A percentile compares a stretch with the other conserved stretches of the same genome.
phyloP scores from a whole-genome alignment of 2,888 invertebrate species.

The Scelioninae gen. 2 region DNA sequence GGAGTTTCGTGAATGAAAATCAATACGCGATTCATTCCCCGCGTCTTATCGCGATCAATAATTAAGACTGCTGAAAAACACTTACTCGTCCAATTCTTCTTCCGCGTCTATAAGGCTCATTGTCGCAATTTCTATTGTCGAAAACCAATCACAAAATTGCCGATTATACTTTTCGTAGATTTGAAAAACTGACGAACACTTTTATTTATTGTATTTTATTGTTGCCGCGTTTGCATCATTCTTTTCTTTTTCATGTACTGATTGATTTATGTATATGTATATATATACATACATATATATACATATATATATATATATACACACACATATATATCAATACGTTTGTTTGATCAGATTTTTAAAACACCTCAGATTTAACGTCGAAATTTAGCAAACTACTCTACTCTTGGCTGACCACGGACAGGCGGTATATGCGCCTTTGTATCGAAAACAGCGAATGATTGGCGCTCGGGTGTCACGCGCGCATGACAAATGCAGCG shows the following conservation, averaged over 20 bases:
- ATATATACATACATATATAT: too few species aligned
- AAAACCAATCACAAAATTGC: neutral
- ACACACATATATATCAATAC: too few species aligned
- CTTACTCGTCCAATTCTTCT: constrained; percentile 51
- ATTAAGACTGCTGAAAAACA: constrained; percentile 7
- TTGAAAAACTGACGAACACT: neutral
- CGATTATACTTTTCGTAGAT: neutral
- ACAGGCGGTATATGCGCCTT: constrained; percentile 48
- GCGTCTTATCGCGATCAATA: neutral
- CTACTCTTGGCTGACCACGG: constrained; percentile 24
- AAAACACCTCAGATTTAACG: neutral
- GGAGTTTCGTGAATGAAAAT: constrained; percentile 20
- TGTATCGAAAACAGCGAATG: constrained; percentile 18
- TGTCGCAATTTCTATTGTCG: constrained; percentile 14
- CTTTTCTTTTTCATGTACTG: neutral
- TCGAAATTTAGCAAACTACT: constrained; percentile 27
- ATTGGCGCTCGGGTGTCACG: constrained; percentile 15
- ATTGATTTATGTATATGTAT: too few species aligned
- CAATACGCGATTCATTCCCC: constrained; percentile 27
- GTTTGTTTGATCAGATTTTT: neutral
- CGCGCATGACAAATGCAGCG: constrained; percentile 45
- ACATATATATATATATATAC: too few species aligned
- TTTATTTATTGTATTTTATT: too few species aligned
- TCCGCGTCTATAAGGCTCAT: constrained; percentile 54
- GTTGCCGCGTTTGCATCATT: too few species aligned